phyloP scores from a whole-genome alignment of 2,797 vertebrate genomes.

The Poecilia picta region DNA sequence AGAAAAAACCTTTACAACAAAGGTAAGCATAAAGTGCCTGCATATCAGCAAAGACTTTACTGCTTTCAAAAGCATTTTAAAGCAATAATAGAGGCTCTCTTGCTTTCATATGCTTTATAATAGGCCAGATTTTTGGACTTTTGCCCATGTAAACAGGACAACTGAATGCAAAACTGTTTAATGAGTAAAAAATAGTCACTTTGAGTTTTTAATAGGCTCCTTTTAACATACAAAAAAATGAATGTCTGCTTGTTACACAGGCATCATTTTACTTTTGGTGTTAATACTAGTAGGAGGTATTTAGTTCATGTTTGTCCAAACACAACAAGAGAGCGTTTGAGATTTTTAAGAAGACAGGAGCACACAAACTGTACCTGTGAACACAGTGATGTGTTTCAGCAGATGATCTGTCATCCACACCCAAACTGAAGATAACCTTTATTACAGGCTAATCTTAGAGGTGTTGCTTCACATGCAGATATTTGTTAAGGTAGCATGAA shows the following conservation, averaged over 20 bases:
- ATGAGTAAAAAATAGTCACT: not conserved
- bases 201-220: not conserved
- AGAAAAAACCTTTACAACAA: not conserved
- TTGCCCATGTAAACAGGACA: not conserved
- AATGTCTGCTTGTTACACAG: not conserved
- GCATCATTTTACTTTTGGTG: not conserved
- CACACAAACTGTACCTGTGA: not conserved
- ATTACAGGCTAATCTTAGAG: not conserved
- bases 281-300: not conserved
- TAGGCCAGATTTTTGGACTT: not conserved
- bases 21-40: too few relatives aligned
- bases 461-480: not conserved
- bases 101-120: not conserved
- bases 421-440: not conserved
- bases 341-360: not conserved
- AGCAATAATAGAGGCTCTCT: not conserved
- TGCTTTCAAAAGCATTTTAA: too few relatives aligned
- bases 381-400: not conserved
- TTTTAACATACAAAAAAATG: not conserved
- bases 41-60: too few relatives aligned
- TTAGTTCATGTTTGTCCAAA: constrained; percentile 3
- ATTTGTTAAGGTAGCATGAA: not conserved
- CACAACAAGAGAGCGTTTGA: not conserved
- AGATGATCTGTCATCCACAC: constrained; percentile 6
- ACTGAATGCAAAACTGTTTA: not conserved